Conservation (phyloP, 2,888 invertebrate species). For the Drosophila birchii region DNA sequence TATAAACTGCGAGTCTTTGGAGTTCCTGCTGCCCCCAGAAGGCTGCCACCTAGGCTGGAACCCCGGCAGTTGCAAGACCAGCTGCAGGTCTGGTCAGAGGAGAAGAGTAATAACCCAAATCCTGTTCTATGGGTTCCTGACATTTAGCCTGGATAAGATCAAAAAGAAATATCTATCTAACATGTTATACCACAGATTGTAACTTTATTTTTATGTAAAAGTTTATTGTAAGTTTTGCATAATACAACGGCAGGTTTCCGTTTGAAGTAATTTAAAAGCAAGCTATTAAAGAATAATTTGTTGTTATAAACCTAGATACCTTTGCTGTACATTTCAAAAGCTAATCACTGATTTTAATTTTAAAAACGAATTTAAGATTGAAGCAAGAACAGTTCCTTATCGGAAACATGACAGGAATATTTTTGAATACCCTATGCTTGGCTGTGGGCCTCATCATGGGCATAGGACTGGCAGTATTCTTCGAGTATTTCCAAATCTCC, state of each 20-base stretch:
- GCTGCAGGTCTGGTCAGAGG: slow-evolving; percentile 26
- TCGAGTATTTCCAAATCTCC: neutral
- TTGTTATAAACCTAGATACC: neutral
- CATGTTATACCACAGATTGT: too few species aligned
- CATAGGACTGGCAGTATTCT: neutral
- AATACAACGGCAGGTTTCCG: slow-evolving; percentile 7
- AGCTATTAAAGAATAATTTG: neutral
- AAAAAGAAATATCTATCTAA: neutral
- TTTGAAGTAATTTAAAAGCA: neutral
- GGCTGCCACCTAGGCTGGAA: slow-evolving; percentile 14
- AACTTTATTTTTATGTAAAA: too few species aligned
- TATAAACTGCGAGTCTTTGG: slow-evolving; percentile 94
- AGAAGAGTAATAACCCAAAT: slow-evolving; percentile 17
- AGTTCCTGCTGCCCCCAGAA: slow-evolving; percentile 29
- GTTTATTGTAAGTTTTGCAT: neutral
- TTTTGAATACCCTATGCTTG: neutral
- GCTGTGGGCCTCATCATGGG: neutral
- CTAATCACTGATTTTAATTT: neutral
- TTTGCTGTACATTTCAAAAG: neutral
- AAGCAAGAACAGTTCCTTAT: neutral
- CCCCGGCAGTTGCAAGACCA: slow-evolving; percentile 13
- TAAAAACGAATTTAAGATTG: neutral
- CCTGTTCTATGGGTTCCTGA: neutral
- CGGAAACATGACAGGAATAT: neutral
- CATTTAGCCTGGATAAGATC: neutral